A percentile compares a stretch with the other conserved stretches of the same genome.
Evolutionary conservation across 2,113 vertebrate species (phyloP).

Genomic region (Salvelinus alpinus): DNA sequence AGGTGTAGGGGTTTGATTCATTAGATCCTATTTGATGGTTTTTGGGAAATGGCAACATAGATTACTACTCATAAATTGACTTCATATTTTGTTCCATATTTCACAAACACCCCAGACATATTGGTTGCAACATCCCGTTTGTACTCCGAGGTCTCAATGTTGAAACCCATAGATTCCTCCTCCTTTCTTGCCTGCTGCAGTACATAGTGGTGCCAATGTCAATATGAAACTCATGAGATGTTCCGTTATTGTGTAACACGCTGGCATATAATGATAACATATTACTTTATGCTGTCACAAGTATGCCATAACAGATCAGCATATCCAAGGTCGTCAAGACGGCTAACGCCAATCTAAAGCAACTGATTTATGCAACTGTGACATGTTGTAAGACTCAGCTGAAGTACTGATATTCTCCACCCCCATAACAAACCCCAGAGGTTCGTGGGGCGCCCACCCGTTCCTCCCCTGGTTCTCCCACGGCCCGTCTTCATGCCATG

Average conservation of each 20-base stretch:
- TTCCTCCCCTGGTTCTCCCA: constrained; percentile 32
- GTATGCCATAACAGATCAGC: not conserved
- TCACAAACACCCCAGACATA: constrained; percentile 4
- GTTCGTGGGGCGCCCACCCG: too few species aligned
- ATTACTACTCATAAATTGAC: constrained; percentile 20
- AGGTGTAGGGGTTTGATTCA: not conserved
- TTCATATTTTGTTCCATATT: constrained; percentile 4
- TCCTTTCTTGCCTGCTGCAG: not conserved
- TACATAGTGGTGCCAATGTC: too few species aligned
- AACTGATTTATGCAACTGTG: too few species aligned
- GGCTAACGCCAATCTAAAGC: too few species aligned
- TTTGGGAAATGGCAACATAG: not conserved
- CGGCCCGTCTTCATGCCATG: constrained; percentile 26
- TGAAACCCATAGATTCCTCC: constrained; percentile 36
- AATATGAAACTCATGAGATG: not conserved
- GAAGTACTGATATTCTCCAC: not conserved
- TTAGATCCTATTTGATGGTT: not conserved
- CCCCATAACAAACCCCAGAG: too few species aligned
- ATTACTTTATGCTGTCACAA: not conserved
- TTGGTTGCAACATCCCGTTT: constrained; percentile 36
- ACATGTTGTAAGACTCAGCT: not conserved
- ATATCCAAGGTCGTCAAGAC: not conserved
- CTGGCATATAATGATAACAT: too few species aligned
- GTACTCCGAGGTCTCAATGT: constrained; percentile 21
- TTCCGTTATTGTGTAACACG: not conserved